Base-by-base conservation (phyloP, 2,797 vertebrate genomes). In the Etheostoma perlongum region DNA sequence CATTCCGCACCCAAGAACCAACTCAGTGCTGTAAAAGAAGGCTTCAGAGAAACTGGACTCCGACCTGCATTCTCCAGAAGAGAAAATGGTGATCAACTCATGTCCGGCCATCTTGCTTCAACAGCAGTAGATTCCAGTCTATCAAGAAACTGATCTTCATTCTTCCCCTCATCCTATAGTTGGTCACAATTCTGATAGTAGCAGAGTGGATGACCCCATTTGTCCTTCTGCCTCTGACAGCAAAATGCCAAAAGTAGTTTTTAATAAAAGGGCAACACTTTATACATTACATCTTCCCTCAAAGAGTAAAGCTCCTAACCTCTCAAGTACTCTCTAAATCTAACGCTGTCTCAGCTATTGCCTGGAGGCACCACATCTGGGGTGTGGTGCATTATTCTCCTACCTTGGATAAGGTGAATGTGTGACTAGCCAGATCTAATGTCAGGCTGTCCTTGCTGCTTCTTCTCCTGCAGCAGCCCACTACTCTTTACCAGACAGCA, bases 191-290 rank as follows among this genome's bases (percentile, higher is more conserved):
- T 83, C 63, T 55, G 53, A 25, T 10, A 63, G n/a, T 40, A 58
- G 44, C 30, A 14, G 60, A 77, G 64, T 44, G 25, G 55, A 30
- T 79, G 80, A 83, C 62, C 74, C 61, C 75, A 86, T 85, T 78
- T 70, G n/a, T 82, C 54, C 59, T 19, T 42, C 36, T 75, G 55
- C n/a, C 54, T 65, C 76, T 54, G 71, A 82, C 76, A 78, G 73
- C 73, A 81, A 25, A 57, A 59, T 59, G 57, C 59, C 72, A 21
- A 73, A 67, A 68, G 66, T 59, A 79, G 73, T 70, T 78, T 64
- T 40, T 53, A 42, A 49, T 64, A 83, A 89, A 89, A 88, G 82
- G 82, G 76, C 79, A 85, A 19, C 18, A 76, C 57, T 82, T 71
- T 58, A 82, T 67, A 66, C 59, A 76, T 71, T 65, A 76, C 27